These are phyloP conservation scores for Pangasianodon gigas DNA, from an alignment of 2,113 vertebrate species.

Conservation along the genomic window DNA sequence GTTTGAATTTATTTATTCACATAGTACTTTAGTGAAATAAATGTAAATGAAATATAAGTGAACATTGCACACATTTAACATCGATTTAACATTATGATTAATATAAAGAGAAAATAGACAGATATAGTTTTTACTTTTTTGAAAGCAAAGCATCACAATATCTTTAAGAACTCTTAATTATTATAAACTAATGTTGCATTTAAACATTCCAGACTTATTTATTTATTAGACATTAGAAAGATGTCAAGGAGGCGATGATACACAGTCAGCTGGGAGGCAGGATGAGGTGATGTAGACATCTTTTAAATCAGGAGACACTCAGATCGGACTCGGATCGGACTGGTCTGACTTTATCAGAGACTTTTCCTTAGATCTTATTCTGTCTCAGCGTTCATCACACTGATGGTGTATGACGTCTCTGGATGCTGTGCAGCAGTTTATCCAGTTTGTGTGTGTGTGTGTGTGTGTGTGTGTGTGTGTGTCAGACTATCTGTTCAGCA, in stretches of 20 bases:
- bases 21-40: too few species aligned
- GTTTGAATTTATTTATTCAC: too few species aligned
- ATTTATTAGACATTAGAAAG: too few species aligned
- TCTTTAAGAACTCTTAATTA: background rate
- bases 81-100: too few species aligned
- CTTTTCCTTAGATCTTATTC: background rate
- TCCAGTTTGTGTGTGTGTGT: background rate
- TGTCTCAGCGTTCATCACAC: background rate
- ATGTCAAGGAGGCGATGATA: too few species aligned
- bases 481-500: background rate
- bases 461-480: background rate
- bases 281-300: too few species aligned
- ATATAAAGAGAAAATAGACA: background rate
- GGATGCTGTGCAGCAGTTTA: background rate
- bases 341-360: background rate
- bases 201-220: too few species aligned
- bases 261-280: too few species aligned
- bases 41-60: too few species aligned
- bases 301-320: background rate
- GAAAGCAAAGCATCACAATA: background rate
- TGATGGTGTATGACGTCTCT: background rate
- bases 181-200: too few species aligned
- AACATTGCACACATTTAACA: too few species aligned
- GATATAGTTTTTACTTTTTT: background rate
- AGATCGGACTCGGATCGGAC: background rate